Conservation (phyloP, 2,113 vertebrate genomes). For the Chauna torquata region DNA sequence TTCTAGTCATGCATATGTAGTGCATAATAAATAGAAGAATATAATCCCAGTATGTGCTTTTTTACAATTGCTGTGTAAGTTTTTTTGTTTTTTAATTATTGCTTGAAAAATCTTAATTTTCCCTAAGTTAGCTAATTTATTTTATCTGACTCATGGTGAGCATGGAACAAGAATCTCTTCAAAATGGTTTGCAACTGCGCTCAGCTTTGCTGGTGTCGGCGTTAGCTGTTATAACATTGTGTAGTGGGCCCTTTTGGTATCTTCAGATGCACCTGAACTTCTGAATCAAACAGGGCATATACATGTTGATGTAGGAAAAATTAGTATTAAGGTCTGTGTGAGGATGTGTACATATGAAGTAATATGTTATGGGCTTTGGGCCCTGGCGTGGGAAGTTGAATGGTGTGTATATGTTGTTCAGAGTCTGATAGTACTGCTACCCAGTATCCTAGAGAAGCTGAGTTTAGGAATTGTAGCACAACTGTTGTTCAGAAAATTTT, state of each 20-base stretch:
- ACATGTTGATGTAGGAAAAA: neutral
- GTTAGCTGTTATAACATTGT: neutral
- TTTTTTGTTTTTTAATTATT: neutral
- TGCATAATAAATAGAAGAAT: neutral
- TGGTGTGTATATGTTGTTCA: neutral
- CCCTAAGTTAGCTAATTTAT: neutral
- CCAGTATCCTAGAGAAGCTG: neutral
- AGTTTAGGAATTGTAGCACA: neutral
- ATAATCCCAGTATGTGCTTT: neutral
- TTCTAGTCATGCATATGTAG: neutral
- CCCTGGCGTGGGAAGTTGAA: neutral
- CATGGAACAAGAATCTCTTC: neutral
- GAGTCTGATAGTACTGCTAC: neutral
- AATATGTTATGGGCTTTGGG: neutral
- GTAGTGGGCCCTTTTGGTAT: neutral
- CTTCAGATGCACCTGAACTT: neutral
- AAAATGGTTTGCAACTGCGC: neutral
- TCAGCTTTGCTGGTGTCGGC: neutral
- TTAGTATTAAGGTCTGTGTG: fast-evolving
- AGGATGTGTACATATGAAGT: neutral
- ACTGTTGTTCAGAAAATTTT: neutral
- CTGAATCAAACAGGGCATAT: neutral
- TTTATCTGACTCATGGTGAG: neutral
- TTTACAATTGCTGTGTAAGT: neutral
- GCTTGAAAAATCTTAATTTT: neutral